These are phyloP conservation scores for Scomberomorus guttatus DNA, from an alignment of 2,797 vertebrate species.

Conservation along the genomic window DNA sequence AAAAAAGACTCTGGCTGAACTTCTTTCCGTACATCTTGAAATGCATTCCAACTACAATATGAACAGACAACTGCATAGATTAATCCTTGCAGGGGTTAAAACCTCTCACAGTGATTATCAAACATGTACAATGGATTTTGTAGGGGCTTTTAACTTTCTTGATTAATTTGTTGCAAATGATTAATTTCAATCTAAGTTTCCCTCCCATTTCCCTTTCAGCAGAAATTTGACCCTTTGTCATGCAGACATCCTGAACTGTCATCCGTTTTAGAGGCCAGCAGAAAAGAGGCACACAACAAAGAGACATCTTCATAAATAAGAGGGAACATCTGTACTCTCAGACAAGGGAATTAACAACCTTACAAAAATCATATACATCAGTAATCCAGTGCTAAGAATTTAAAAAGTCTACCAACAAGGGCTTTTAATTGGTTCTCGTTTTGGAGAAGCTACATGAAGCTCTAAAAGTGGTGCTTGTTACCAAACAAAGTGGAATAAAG, in stretches of 20 bases:
- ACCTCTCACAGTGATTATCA: slow-evolving; percentile 33
- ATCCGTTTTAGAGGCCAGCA: slow-evolving; percentile 29
- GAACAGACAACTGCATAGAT: not conserved
- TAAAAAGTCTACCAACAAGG: not conserved
- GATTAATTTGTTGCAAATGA: slow-evolving; percentile 49
- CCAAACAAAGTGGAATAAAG: not conserved
- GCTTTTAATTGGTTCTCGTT: not conserved
- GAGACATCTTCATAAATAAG: not conserved
- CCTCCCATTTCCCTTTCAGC: slow-evolving; percentile 36
- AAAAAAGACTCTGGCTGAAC: not conserved
- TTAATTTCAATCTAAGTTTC: slow-evolving; percentile 38
- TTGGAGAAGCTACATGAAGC: not conserved
- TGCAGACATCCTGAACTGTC: slow-evolving; percentile 23
- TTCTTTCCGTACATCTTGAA: not conserved
- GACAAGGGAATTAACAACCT: not conserved
- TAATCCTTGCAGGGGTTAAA: slow-evolving; percentile 17
- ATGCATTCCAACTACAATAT: no score
- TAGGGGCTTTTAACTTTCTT: slow-evolving; percentile 42
- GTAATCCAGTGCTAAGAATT: not conserved
- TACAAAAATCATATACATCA: not conserved
- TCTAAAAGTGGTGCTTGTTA: not conserved
- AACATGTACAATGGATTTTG: slow-evolving; percentile 43
- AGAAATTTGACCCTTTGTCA: slow-evolving; percentile 52
- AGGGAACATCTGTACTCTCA: not conserved
- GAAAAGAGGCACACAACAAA: not conserved